Conservation (phyloP, 1,140 invertebrate species). For the Cotesia typhae region DNA sequence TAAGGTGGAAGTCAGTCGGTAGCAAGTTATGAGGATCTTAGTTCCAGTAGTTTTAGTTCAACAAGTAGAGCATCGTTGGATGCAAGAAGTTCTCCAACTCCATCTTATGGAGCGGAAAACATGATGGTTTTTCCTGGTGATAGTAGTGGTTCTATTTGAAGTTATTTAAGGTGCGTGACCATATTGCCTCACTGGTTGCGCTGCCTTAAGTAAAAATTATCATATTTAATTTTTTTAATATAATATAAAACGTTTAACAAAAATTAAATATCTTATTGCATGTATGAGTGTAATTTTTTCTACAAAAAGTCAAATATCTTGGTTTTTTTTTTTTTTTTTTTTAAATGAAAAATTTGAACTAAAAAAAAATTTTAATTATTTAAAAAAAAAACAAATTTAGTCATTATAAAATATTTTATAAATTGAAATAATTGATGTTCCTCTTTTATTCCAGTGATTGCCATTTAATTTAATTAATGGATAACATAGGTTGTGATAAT, state of each 20-base stretch:
- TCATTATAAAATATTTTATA: neutral
- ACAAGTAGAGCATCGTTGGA: slow-evolving; percentile 81
- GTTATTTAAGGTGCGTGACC: slow-evolving; percentile 56
- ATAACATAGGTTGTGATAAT: slow-evolving; percentile 24
- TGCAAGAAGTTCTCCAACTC: slow-evolving; percentile 75
- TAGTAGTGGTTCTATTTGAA: slow-evolving; percentile 74
- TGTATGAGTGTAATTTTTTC: too few relatives aligned
- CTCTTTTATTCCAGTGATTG: neutral
- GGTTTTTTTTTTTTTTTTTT: too few relatives aligned
- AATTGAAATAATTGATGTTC: too few relatives aligned
- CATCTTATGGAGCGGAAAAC: slow-evolving; percentile 74
- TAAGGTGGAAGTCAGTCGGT: slow-evolving; percentile 69
- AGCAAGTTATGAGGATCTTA: slow-evolving; percentile 77
- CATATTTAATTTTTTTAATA: too few relatives aligned
- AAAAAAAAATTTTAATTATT: too few relatives aligned
- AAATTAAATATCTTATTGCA: too few relatives aligned
- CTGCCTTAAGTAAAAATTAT: slow-evolving; percentile 53
- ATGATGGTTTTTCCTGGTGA: slow-evolving; percentile 80
- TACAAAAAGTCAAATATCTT: too few relatives aligned
- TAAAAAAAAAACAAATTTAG: too few relatives aligned
- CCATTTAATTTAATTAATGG: slow-evolving; percentile 5
- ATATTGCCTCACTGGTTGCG: slow-evolving; percentile 56
- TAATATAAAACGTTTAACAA: too few relatives aligned
- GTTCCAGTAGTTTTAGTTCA: slow-evolving; percentile 83
- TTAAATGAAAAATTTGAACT: too few relatives aligned